Conservation (phyloP, 2,888 invertebrate species). For the Elegia similella region DNA sequence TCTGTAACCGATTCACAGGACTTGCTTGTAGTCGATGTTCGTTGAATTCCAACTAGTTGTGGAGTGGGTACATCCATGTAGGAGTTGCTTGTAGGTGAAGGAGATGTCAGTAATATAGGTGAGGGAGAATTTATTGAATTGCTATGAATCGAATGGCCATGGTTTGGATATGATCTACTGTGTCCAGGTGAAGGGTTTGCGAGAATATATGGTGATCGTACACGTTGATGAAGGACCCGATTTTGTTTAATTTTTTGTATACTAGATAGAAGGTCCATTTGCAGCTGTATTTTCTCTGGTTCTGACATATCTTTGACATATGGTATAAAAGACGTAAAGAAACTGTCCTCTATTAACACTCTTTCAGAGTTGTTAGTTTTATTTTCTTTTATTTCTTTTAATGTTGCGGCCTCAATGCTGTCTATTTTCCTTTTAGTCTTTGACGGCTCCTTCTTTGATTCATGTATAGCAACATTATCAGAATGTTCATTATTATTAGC, state of each 20-base stretch:
- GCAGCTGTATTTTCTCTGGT: conserved; percentile 19
- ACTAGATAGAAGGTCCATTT: conserved; percentile 22
- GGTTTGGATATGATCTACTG: conserved; percentile 23
- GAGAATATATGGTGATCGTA: conserved; percentile 22
- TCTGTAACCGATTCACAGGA: conserved; percentile 16
- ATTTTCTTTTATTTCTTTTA: conserved; percentile 23
- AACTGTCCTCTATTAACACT: conserved; percentile 22
- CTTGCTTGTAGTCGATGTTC: conserved; percentile 15
- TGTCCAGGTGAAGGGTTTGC: conserved; percentile 20
- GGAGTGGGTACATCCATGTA: conserved; percentile 21
- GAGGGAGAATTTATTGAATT: conserved; percentile 24
- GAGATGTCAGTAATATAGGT: conserved; percentile 18
- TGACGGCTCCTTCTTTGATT: conserved; percentile 21
- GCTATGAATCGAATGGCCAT: conserved; percentile 20
- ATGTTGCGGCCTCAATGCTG: conserved; percentile 23
- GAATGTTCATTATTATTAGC: conserved; percentile 22
- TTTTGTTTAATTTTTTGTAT: conserved; percentile 23
- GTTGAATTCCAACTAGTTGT: conserved; percentile 6
- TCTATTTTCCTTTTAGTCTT: conserved; percentile 21
- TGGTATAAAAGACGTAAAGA: conserved; percentile 22
- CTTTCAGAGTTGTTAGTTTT: conserved; percentile 23
- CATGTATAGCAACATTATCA: conserved; percentile 19
- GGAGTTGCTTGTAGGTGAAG: conserved; percentile 20
- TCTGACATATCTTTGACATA: conserved; percentile 16
- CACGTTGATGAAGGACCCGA: conserved; percentile 23